Percentiles rank a stretch among this genome's conserved stretches.
phyloP scores from a whole-genome alignment of 2,888 invertebrate species.

The Rutpela maculata region DNA sequence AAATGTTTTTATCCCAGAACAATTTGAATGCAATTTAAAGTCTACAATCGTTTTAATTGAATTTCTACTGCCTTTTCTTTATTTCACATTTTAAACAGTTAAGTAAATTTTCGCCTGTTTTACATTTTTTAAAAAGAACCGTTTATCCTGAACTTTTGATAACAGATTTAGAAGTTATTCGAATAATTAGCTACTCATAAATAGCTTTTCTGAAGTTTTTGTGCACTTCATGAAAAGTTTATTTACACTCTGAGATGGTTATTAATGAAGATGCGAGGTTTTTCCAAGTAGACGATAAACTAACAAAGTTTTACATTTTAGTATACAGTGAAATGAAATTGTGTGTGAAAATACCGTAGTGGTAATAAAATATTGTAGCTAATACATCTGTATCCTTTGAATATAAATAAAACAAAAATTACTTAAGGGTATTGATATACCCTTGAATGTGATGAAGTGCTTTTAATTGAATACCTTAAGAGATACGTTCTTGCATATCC shows the following conservation, averaged over 20 bases:
- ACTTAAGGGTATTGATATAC: too few species aligned
- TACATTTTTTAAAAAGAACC: constrained; percentile 36
- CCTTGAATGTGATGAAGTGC: too few species aligned
- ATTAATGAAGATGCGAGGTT: too few species aligned
- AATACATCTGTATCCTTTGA: too few species aligned
- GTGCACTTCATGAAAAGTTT: constrained; percentile 6
- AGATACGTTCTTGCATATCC: too few species aligned
- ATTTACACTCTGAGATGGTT: background rate
- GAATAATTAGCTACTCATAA: constrained; percentile 44
- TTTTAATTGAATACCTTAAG: too few species aligned
- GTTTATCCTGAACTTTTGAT: constrained; percentile 39
- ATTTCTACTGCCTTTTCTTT: constrained; percentile 47
- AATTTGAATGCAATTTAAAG: constrained; percentile 57
- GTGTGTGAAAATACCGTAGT: too few species aligned
- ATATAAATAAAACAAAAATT: too few species aligned
- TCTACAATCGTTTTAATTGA: constrained; percentile 54
- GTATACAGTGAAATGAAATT: too few species aligned
- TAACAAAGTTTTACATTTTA: too few species aligned
- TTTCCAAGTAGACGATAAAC: too few species aligned
- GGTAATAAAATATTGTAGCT: too few species aligned
- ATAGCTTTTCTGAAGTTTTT: constrained; percentile 28
- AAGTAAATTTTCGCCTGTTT: constrained; percentile 43
- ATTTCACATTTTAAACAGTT: constrained; percentile 32
- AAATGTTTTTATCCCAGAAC: constrained; percentile 49
- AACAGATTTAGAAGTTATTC: constrained; percentile 43